These are phyloP conservation scores for Luffia ferchaultella DNA, from an alignment of 2,888 invertebrate species.

Conservation along the genomic window DNA sequence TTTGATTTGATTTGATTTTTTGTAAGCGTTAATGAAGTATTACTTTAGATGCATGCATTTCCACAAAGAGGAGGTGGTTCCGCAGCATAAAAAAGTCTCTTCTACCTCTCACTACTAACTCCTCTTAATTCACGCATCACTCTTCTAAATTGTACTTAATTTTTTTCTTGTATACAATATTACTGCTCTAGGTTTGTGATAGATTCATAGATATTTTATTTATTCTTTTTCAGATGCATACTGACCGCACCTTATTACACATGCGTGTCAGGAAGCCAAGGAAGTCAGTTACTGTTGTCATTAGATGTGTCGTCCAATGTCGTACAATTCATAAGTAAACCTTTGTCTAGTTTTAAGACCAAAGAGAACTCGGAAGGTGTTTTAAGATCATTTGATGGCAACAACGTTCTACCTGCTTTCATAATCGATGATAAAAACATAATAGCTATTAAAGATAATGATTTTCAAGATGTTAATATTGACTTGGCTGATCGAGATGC, in stretches of 20 bases:
- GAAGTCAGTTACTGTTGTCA: slow-evolving; percentile 63
- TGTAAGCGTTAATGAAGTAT: too few relatives aligned
- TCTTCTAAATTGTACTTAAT: too few relatives aligned
- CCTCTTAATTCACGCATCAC: too few relatives aligned
- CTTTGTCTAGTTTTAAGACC: slow-evolving; percentile 36
- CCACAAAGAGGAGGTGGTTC: too few relatives aligned
- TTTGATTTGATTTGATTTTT: too few relatives aligned
- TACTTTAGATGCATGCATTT: too few relatives aligned
- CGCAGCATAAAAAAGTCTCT: too few relatives aligned
- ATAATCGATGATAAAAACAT: slow-evolving; percentile 41
- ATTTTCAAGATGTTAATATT: slow-evolving; percentile 31
- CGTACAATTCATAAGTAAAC: slow-evolving; percentile 52
- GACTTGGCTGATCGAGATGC: slow-evolving; percentile 28
- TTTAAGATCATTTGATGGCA: slow-evolving; percentile 34
- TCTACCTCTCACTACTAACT: too few relatives aligned
- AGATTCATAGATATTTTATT: too few relatives aligned
- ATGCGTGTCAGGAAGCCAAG: slow-evolving; percentile 63
- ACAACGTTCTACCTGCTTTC: slow-evolving; percentile 39
- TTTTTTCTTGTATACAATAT: too few relatives aligned
- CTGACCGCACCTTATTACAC: slow-evolving; percentile 70
- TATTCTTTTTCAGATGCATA: slow-evolving; percentile 69
- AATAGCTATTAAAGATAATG: slow-evolving; percentile 35
- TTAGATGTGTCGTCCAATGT: slow-evolving; percentile 67
- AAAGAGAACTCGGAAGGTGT: slow-evolving; percentile 21
- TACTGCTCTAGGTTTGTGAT: too few relatives aligned